phyloP scores from a whole-genome alignment of 1,140 invertebrate genomes.

The Chironomus striatipennis region DNA sequence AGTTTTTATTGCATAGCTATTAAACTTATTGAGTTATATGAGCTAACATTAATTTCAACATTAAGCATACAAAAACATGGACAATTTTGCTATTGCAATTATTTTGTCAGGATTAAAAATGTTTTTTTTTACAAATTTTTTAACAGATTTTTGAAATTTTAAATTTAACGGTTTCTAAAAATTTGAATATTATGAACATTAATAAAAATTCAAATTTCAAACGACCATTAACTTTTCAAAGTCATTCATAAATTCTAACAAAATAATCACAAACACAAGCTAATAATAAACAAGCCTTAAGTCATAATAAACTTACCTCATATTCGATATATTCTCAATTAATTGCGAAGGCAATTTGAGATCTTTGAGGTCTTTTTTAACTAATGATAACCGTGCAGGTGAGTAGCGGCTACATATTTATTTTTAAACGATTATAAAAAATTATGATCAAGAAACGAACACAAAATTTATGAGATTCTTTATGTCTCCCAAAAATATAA shows the following conservation, averaged over 20 bases:
- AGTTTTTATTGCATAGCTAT: too few species aligned
- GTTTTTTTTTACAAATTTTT: too few species aligned
- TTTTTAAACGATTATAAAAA: neutral
- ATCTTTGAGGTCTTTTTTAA: conserved; percentile 59
- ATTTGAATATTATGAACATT: too few species aligned
- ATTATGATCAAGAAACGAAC: conserved; percentile 38
- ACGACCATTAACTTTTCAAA: neutral
- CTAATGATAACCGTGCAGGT: conserved; percentile 61
- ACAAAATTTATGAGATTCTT: conserved; percentile 26
- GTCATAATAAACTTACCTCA: conserved; percentile 51
- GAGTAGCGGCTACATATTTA: conserved; percentile 59
- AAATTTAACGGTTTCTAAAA: too few species aligned
- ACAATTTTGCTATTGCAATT: too few species aligned
- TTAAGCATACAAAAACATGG: too few species aligned
- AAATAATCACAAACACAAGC: neutral
- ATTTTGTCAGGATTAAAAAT: too few species aligned
- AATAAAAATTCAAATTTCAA: neutral
- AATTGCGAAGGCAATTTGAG: conserved; percentile 60
- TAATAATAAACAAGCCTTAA: too few species aligned
- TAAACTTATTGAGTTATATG: too few species aligned
- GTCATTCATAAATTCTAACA: neutral
- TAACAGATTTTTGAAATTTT: too few species aligned
- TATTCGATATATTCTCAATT: conserved; percentile 60
- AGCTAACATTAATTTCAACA: too few species aligned
- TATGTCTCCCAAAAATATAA: conserved; percentile 26